A percentile compares a stretch with the other conserved stretches of the same genome.
Evolutionary conservation across 2,797 vertebrate genomes (phyloP).

Genomic region (Pangasius larnaudii): DNA sequence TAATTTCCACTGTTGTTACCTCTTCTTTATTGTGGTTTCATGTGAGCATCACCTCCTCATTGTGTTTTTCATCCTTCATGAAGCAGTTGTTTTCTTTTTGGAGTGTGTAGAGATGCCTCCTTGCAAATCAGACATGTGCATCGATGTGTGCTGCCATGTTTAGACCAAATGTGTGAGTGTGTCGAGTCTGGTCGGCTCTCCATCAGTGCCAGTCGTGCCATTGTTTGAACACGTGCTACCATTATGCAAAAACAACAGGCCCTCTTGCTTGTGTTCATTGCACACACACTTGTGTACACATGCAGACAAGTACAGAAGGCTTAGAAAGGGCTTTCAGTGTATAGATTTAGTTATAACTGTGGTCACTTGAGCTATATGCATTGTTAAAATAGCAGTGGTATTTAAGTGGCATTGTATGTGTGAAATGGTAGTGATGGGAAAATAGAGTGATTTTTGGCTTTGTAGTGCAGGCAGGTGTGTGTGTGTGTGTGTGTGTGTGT

Average conservation of each 20-base stretch:
- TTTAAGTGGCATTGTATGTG: neutral
- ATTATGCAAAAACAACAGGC: neutral
- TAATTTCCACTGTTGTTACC: neutral
- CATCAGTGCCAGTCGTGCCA: neutral
- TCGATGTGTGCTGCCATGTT: conserved; percentile 1
- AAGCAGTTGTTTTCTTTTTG: neutral
- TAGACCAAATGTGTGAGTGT: neutral
- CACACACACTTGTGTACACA: neutral
- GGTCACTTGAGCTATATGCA: neutral
- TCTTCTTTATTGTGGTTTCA: neutral
- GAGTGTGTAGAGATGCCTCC: neutral
- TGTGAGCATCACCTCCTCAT: neutral
- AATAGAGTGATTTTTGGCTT: neutral
- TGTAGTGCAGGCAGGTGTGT: neutral
- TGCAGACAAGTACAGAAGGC: neutral
- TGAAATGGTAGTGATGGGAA: neutral
- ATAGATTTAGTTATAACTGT: neutral
- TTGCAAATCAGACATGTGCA: neutral
- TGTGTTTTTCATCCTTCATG: neutral
- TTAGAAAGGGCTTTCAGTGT: neutral
- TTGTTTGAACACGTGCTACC: conserved; percentile 9
- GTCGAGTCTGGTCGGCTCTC: neutral
- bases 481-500: neutral
- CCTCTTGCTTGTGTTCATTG: neutral
- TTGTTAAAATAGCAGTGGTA: neutral